phyloP scores from a whole-genome alignment of 2,888 invertebrate species.

The Platycheirus rosarum region DNA sequence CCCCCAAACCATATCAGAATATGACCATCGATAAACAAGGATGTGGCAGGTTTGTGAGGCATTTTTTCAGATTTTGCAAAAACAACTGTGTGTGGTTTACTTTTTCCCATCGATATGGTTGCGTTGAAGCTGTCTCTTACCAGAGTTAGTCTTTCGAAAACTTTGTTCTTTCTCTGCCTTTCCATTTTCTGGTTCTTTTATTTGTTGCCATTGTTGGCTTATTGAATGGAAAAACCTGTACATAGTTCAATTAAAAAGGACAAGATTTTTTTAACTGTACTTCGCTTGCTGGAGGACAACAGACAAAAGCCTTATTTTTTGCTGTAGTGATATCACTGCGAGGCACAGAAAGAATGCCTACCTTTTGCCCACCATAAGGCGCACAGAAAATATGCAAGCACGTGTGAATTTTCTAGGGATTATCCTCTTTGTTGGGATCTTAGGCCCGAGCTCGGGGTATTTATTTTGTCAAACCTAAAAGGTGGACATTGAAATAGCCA shows the following conservation, averaged over 20 bases:
- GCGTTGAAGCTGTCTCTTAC: neutral
- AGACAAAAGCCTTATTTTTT: slow-evolving; percentile 4
- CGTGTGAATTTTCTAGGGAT: slow-evolving; percentile 60
- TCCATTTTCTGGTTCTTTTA: slow-evolving; percentile 3
- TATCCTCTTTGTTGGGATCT: slow-evolving; percentile 18
- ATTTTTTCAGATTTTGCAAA: too few relatives aligned
- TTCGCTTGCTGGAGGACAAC: neutral
- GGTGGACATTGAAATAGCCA: slow-evolving; percentile 17
- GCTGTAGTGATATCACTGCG: slow-evolving; percentile 14
- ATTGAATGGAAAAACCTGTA: slow-evolving; percentile 13
- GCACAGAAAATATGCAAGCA: slow-evolving; percentile 31
- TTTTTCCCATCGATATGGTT: too few relatives aligned
- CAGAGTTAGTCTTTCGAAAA: slow-evolving; percentile 4
- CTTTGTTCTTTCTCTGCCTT: neutral
- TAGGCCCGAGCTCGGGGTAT: slow-evolving; percentile 28
- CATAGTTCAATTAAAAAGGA: too few relatives aligned
- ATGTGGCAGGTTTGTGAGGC: slow-evolving; percentile 8
- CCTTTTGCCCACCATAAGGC: slow-evolving; percentile 26
- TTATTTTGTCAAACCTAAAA: slow-evolving; percentile 46
- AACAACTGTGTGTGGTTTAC: too few relatives aligned
- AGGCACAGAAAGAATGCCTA: slow-evolving; percentile 8
- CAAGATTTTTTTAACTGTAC: neutral
- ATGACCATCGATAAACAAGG: slow-evolving; percentile 21
- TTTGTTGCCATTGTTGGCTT: slow-evolving; percentile 23
- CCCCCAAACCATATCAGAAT: neutral